A percentile compares a stretch with the other conserved stretches of the same genome.
Evolutionary conservation across 2,797 vertebrate genomes (phyloP).

Genomic region (Sebastes vulpes): DNA sequence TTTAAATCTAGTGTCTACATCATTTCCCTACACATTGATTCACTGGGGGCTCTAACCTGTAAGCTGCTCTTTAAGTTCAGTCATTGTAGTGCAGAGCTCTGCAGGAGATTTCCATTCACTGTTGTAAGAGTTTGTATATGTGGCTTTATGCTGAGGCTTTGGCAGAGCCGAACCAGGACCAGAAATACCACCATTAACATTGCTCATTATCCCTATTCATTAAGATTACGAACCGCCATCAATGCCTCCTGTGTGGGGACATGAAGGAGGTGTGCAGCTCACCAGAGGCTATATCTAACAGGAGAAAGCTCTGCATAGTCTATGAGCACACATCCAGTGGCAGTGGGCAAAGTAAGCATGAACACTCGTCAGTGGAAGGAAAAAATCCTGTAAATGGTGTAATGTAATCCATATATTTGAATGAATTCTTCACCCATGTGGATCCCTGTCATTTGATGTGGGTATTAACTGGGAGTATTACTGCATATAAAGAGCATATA

Average conservation of each 20-base stretch:
- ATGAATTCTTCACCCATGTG: conserved; percentile 26
- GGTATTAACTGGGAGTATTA: conserved; percentile 48
- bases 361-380: conserved; percentile 13
- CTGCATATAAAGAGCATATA: conserved; percentile 49
- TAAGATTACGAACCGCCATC: conserved; percentile 3
- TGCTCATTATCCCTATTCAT: conserved; percentile 33
- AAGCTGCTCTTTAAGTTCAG: background rate
- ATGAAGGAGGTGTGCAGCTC: conserved; percentile 18
- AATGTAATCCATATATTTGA: conserved; percentile 45
- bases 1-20: no score
- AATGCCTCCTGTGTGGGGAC: conserved; percentile 8
- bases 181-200: conserved; percentile 34
- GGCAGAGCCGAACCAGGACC: conserved; percentile 16
- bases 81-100: background rate
- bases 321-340: conserved; percentile 2
- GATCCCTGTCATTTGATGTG: conserved; percentile 46
- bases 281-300: conserved; percentile 21
- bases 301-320: conserved; percentile 6
- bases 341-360: conserved; percentile 10
- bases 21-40: background rate
- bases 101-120: conserved; percentile 9
- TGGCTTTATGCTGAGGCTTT: conserved; percentile 8
- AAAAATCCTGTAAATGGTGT: conserved; percentile 24
- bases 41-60: background rate
- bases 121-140: background rate